Base-by-base conservation (phyloP, 2,113 vertebrate species). In the Lophochroa leadbeateri region DNA sequence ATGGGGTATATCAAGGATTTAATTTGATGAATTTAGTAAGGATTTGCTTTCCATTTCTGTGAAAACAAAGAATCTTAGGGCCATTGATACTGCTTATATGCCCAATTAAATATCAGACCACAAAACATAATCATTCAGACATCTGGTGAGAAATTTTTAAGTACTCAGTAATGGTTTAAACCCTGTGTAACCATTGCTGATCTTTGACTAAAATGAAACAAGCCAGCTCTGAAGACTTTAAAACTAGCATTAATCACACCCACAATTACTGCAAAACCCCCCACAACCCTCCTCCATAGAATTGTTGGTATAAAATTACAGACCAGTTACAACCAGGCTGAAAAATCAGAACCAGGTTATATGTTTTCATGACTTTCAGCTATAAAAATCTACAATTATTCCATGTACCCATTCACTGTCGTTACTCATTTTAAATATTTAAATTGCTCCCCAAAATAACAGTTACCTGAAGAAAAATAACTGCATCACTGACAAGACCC, bases 141-240 rank as follows among this genome's bases (percentile, higher is more conserved):
- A 88, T 76, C 43, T 88, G 85, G 33, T 88, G 89, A 92, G 88
- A 88, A 81, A 81, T 68, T 75, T 92, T 90, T 18, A 93, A 95
- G 82, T 77, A 58, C 29, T 78, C 50, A 17, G 16, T 76, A 90
- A 80, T 88, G 50, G 64, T 71, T 93, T 90, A 92, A 93, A 81
- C 50, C 27, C 37, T 86, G 5, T 88, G 71, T 83, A 95, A 90
- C 76, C 43, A 71, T 11, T 81, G 82, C 55, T 88, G 90, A 83
- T 93, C 79, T 94, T 90, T 64, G 35, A 83, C 60, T 46, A 91
- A 92, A 89, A 91, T 41, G 39, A 89, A 91, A 93, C 43, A 93
- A 93, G 27, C 27, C 71, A 92, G 47, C 44, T 58, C 63, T 74
- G 82, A 92, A 83, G 87, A 83, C 39, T 90, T 95, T 58, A 83